Percentiles rank a stretch among this genome's conserved stretches.
Conservation (phyloP, 37 sponge, comb jelly and placozoan genomes). For the Beroe ovata region DNA sequence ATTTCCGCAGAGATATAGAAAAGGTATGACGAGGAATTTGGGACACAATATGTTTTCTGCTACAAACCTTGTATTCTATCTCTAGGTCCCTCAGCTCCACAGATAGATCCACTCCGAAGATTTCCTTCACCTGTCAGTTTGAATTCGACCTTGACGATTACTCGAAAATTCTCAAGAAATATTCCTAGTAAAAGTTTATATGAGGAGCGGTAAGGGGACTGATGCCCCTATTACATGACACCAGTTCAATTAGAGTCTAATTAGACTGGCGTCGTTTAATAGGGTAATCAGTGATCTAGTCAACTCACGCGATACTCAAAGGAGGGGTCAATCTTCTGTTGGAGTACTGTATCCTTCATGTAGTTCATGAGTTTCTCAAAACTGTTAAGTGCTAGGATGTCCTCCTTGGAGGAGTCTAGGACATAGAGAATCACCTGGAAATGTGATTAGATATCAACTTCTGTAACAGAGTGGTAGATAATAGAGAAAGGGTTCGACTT, state of each 20-base stretch:
- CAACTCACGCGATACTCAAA: slow-evolving; percentile 36
- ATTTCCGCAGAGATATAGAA: too few species aligned
- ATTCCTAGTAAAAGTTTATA: too few species aligned
- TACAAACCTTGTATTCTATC: slow-evolving; percentile 52
- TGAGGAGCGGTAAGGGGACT: too few species aligned
- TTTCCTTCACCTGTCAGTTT: slow-evolving; percentile 39
- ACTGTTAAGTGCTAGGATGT: neutral
- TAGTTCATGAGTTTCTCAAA: neutral
- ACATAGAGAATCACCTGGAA: slow-evolving; percentile 48
- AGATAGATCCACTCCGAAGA: slow-evolving; percentile 18
- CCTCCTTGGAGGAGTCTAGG: slow-evolving; percentile 8
- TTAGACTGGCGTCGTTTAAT: neutral
- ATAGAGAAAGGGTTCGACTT: too few species aligned
- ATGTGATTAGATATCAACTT: too few species aligned
- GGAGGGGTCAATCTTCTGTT: slow-evolving; percentile 34
- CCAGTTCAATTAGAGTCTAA: neutral
- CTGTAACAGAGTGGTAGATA: too few species aligned
- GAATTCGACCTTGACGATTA: too few species aligned
- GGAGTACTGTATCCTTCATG: slow-evolving; percentile 17
- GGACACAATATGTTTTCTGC: too few species aligned
- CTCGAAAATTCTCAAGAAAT: too few species aligned
- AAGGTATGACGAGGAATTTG: too few species aligned
- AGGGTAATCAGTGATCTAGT: neutral
- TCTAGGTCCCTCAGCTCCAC: slow-evolving; percentile 35
- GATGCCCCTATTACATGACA: too few species aligned